A percentile compares a stretch with the other conserved stretches of the same genome.
These are phyloP conservation scores for Drosophila pachea DNA, from an alignment of 1,140 invertebrate species.

Conservation along the genomic window DNA sequence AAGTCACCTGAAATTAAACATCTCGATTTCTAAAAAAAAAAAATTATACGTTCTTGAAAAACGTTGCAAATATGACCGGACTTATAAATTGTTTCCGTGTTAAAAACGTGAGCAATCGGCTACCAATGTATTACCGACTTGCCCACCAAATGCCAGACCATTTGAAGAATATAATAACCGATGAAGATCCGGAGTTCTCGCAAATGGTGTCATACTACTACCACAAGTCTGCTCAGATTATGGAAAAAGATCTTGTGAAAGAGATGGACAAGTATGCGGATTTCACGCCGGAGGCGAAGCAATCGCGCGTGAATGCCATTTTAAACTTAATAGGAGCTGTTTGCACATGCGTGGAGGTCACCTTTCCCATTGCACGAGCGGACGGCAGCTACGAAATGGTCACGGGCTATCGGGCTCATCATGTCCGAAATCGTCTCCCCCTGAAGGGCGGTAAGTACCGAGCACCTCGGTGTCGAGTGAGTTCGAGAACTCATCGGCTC, in stretches of 20 bases:
- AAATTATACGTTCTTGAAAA: too few species aligned
- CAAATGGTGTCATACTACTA: conserved; percentile 87
- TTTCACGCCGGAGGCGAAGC: conserved; percentile 83
- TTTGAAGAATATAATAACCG: conserved; percentile 81
- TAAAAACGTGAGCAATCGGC: too few species aligned
- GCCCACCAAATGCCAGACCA: conserved; percentile 82
- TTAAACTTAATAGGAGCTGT: conserved; percentile 87
- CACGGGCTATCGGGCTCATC: conserved; percentile 89
- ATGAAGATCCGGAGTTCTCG: conserved; percentile 84
- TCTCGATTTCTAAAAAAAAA: too few species aligned
- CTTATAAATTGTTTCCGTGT: too few species aligned
- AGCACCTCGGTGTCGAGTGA: too few species aligned
- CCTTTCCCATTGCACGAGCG: conserved; percentile 89
- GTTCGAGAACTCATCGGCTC: background rate
- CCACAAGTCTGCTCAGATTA: conserved; percentile 83
- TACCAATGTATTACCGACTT: background rate
- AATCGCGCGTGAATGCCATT: conserved; percentile 84
- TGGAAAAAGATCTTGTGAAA: conserved; percentile 84
- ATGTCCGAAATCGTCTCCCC: conserved; percentile 89
- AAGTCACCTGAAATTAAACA: too few species aligned
- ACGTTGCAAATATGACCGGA: too few species aligned
- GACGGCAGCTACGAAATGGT: conserved; percentile 89
- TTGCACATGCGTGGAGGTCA: conserved; percentile 86
- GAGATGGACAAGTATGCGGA: conserved; percentile 81
- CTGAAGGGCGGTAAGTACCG: conserved; percentile 86